phyloP scores from a whole-genome alignment of 2,888 invertebrate genomes.

The Chalcosyrphus nemorum region DNA sequence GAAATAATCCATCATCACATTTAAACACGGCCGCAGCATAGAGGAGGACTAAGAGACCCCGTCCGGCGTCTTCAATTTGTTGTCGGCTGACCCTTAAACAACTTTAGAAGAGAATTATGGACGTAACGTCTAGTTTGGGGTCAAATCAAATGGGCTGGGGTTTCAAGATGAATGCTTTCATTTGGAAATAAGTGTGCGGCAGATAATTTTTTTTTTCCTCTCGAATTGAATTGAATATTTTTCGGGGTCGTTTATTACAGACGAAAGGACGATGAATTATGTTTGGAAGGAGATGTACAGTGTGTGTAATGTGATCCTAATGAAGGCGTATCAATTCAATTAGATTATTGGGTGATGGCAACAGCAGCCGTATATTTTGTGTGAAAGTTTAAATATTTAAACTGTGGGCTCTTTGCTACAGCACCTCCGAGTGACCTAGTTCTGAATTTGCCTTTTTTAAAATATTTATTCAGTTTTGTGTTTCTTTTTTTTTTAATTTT shows the following conservation, averaged over 20 bases:
- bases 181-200: slow-evolving; percentile 36
- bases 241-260: slow-evolving; percentile 9
- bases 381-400: slow-evolving; percentile 15
- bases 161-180: slow-evolving; percentile 53
- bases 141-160: slow-evolving; percentile 44
- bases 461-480: too few relatives aligned
- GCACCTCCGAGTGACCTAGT: slow-evolving; percentile 46
- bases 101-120: slow-evolving; percentile 8
- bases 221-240: slow-evolving; percentile 50
- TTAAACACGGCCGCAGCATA: slow-evolving; percentile 2
- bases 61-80: slow-evolving; percentile 40
- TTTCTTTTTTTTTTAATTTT: background rate
- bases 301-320: slow-evolving; percentile 56
- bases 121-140: slow-evolving; percentile 28
- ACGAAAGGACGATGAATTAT: background rate
- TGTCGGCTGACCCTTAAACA: slow-evolving; percentile 30
- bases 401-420: slow-evolving; percentile 15
- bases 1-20: slow-evolving; percentile 65
- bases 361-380: background rate
- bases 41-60: background rate
- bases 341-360: slow-evolving; percentile 37
- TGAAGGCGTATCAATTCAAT: slow-evolving; percentile 54
- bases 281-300: background rate
- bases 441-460: too few relatives aligned
- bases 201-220: slow-evolving; percentile 17